phyloP scores from a whole-genome alignment of 2,888 invertebrate species.

The Plutella xylostella region DNA sequence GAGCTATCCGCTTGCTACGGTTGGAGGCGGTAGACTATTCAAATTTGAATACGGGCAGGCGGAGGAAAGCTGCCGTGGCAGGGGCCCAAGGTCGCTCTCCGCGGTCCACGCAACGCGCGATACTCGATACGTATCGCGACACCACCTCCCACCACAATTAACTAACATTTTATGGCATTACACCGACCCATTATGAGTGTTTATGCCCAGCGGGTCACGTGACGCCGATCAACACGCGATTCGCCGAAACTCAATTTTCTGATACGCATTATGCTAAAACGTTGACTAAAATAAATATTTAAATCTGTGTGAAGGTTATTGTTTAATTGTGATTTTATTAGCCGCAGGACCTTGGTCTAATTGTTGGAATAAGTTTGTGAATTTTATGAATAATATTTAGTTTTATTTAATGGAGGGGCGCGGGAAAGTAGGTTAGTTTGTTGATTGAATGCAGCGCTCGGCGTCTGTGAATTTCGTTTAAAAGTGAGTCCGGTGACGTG shows the following conservation, averaged over 20 bases:
- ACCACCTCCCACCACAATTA: constrained; percentile 30
- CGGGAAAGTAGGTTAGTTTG: neutral
- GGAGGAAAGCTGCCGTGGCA: constrained; percentile 29
- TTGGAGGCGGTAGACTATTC: constrained; percentile 52
- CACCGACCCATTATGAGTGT: constrained; percentile 46
- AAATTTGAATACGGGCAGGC: constrained; percentile 46
- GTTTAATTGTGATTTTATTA: constrained; percentile 7
- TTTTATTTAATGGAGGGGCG: neutral
- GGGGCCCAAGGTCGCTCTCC: constrained; percentile 58
- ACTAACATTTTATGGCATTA: constrained; percentile 38
- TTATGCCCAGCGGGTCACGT: constrained; percentile 35
- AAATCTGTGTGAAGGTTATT: constrained; percentile 9
- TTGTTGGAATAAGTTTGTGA: constrained; percentile 21
- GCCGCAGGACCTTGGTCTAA: constrained; percentile 43
- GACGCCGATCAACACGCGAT: constrained; percentile 38
- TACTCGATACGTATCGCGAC: constrained; percentile 1
- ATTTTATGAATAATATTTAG: neutral
- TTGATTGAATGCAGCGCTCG: neutral
- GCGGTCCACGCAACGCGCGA: constrained; percentile 51
- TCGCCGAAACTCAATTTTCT: constrained; percentile 46
- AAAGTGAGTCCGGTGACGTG: too few relatives aligned
- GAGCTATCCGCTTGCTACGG: constrained; percentile 49
- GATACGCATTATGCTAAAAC: constrained; percentile 48
- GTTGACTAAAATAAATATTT: constrained; percentile 20
- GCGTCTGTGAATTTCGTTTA: neutral